Conservation (phyloP, 2,888 invertebrate genomes). For the Temnothorax ravouxi region DNA sequence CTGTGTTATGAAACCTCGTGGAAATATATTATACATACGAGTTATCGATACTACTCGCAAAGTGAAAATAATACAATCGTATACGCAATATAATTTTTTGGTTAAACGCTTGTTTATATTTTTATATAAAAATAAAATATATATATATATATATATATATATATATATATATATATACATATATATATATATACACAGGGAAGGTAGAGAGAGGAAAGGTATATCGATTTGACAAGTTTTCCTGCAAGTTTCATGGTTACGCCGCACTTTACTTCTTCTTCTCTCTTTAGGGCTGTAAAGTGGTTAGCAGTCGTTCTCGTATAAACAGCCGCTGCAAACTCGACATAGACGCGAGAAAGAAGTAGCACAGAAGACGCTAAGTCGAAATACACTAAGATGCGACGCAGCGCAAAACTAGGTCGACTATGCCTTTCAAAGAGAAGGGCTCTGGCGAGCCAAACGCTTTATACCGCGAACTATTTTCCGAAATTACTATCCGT, state of each 20-base stretch:
- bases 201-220: neutral
- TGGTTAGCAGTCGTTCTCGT: constrained; percentile 10
- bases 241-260: neutral
- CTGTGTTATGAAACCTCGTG: neutral
- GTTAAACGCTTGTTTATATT: neutral
- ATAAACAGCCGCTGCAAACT: constrained; percentile 24
- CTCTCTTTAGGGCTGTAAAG: constrained; percentile 17
- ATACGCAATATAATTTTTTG: neutral
- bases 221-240: constrained; percentile 27
- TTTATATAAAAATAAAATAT: neutral
- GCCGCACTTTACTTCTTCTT: neutral
- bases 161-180: too few species aligned
- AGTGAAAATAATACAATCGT: neutral
- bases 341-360: constrained; percentile 35
- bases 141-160: too few species aligned
- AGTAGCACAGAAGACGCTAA: constrained; percentile 8
- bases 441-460: constrained; percentile 9
- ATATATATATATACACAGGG: neutral
- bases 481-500: constrained; percentile 30
- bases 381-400: constrained; percentile 38
- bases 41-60: neutral
- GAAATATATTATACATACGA: neutral
- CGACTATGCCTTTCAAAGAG: constrained; percentile 32
- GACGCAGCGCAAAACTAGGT: constrained; percentile 51
- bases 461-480: constrained; percentile 7